Conservation (phyloP, 2,888 invertebrate genomes). For the Drosophila koepferae region DNA sequence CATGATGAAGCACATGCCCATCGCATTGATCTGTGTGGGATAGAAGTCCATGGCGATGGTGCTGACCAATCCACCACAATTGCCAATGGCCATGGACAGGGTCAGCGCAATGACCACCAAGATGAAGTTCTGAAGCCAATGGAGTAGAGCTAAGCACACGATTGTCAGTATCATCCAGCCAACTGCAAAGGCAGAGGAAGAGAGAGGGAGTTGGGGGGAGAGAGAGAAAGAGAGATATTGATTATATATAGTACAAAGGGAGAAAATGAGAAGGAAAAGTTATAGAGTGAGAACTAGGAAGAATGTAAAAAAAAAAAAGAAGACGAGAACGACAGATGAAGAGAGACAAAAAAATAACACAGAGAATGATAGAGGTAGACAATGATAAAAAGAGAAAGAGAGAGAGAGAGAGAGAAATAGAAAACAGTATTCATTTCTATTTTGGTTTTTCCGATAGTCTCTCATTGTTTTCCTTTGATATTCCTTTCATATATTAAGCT, state of each 20-base stretch:
- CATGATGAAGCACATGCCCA: conserved; percentile 84
- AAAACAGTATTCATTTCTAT: too few species aligned
- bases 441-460: neutral
- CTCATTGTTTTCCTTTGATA: neutral
- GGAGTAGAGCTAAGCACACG: conserved; percentile 87
- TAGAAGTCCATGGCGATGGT: conserved; percentile 87
- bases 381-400: neutral
- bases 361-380: too few species aligned
- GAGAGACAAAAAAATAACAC: neutral
- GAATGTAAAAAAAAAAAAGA: too few species aligned
- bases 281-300: too few species aligned
- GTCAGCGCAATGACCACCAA: conserved; percentile 87
- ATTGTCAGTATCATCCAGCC: conserved; percentile 86
- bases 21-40: conserved; percentile 86
- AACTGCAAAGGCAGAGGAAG: conserved; percentile 50
- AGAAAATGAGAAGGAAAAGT: too few species aligned
- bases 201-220: neutral
- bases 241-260: neutral
- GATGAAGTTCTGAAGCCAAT: conserved; percentile 87
- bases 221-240: too few species aligned
- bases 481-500: neutral
- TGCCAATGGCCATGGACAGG: conserved; percentile 86
- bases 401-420: neutral
- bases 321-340: neutral
- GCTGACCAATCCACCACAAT: conserved; percentile 87